Conservation (phyloP, 1,140 invertebrate genomes). For the Nymphalis io region DNA sequence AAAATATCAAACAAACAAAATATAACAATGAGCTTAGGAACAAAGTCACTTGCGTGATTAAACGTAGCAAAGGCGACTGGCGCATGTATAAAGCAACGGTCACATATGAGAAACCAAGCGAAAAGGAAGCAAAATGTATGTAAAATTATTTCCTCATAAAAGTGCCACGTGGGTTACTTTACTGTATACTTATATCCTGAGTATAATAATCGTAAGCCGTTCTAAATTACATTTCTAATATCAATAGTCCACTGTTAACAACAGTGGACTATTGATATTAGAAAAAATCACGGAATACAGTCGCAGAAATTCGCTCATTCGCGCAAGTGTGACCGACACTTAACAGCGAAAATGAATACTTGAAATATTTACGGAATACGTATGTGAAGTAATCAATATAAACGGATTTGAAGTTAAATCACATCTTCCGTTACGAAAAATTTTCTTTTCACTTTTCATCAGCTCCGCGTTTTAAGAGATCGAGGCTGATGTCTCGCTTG, state of each 20-base stretch:
- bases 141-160: no score
- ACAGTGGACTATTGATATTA: no score
- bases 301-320: background rate
- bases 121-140: no score
- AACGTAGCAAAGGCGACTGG: background rate
- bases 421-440: background rate
- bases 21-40: background rate
- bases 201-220: no score
- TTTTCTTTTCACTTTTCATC: background rate
- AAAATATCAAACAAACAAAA: background rate
- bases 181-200: no score
- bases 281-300: no score
- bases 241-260: no score
- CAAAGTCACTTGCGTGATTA: background rate
- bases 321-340: background rate
- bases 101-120: background rate
- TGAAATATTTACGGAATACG: constrained; percentile 2
- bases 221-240: no score
- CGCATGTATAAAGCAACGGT: background rate
- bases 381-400: background rate
- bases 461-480: background rate
- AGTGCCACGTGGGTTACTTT: no score
- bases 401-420: background rate
- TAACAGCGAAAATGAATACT: background rate
- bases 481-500: background rate